Evolutionary conservation across 2,113 vertebrate genomes (phyloP).

Genomic region (crab-eating macaque (Macaca fascicularis)): T2T-MFA8v1.1 NC_088380.1:124852501-124853000

Average conservation of each 20-base stretch:
- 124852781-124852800: neutral
- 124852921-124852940: neutral
- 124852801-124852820: neutral
- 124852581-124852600: neutral
- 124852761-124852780: neutral
- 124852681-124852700: neutral
- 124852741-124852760: neutral
- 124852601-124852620: neutral
- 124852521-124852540: neutral
- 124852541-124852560: neutral
- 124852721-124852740: neutral
- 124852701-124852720: neutral
- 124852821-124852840: neutral
- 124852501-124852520: neutral
- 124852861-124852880: neutral
- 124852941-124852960: constrained; percentile 25
- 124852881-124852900: constrained; percentile 9
- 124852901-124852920: neutral
- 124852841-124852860: neutral
- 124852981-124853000: constrained; percentile 14
- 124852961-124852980: constrained; percentile 27
- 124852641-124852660: neutral
- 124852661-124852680: neutral
- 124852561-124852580: neutral
- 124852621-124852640: neutral